A percentile compares a stretch with the other conserved stretches of the same genome.
Evolutionary conservation across 2,888 invertebrate genomes (phyloP).

Genomic region (Drosophila subsilvestris): DNA sequence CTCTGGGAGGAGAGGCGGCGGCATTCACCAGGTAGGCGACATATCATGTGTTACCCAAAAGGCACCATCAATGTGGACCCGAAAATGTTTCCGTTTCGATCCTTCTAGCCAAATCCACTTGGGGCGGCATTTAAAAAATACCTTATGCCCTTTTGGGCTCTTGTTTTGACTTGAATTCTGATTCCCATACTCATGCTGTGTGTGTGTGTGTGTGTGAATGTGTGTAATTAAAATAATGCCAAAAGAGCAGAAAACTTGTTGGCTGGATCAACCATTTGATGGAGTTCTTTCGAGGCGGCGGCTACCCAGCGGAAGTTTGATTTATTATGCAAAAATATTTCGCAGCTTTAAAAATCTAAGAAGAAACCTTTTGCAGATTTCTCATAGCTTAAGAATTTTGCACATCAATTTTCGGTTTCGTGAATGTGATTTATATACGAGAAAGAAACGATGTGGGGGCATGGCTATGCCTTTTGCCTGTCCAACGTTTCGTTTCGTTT

Average conservation of each 20-base stretch:
- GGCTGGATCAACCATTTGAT: conserved; percentile 49
- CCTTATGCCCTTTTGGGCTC: conserved; percentile 43
- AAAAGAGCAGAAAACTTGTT: conserved; percentile 50
- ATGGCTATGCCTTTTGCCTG: conserved; percentile 29
- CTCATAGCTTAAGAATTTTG: conserved; percentile 62
- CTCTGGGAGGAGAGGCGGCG: conserved; percentile 33
- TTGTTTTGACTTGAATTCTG: conserved; percentile 35
- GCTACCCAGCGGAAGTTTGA: conserved; percentile 65
- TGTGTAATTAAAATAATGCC: conserved; percentile 74
- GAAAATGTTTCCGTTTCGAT: conserved; percentile 41
- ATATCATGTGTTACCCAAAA: conserved; percentile 78
- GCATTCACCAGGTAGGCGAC: conserved; percentile 72
- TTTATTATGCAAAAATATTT: conserved; percentile 80
- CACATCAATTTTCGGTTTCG: conserved; percentile 67
- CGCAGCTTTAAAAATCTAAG: conserved; percentile 52
- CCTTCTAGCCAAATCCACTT: conserved; percentile 26
- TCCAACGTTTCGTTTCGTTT: conserved; percentile 10
- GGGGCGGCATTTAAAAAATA: conserved; percentile 73
- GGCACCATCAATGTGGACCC: conserved; percentile 56
- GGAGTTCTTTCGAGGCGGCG: conserved; percentile 20
- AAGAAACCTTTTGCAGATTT: conserved; percentile 23
- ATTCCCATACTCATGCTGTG: neutral
- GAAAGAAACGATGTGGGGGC: conserved; percentile 35
- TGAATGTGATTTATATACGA: conserved; percentile 74
- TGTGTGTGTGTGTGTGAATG: conserved; percentile 5